These are phyloP conservation scores for Dreissena polymorpha DNA, from an alignment of 1,140 invertebrate genomes.

Conservation along the genomic window DNA sequence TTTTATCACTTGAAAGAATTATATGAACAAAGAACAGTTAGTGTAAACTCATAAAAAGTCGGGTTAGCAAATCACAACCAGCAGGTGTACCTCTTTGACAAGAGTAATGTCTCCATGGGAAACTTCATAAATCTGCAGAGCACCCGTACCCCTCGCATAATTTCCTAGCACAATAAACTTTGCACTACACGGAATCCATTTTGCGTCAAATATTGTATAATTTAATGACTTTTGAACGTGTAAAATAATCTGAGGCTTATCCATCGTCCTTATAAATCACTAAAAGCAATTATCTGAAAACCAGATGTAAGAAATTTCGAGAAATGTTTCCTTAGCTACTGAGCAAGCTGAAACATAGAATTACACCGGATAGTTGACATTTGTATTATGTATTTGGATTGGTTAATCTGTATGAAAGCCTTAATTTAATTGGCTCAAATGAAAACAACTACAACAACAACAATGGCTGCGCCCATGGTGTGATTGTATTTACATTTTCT, in stretches of 20 bases:
- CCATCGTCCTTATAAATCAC: slow-evolving; percentile 78
- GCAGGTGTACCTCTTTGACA: slow-evolving; percentile 83
- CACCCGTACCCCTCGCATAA: slow-evolving; percentile 90
- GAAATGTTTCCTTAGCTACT: slow-evolving; percentile 44
- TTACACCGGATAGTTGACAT: slow-evolving; percentile 17
- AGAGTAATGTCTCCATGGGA: slow-evolving; percentile 86
- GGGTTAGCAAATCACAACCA: too few species aligned
- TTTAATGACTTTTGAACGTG: slow-evolving; percentile 91
- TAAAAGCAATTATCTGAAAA: not conserved
- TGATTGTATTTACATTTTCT: not conserved
- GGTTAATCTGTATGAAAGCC: not conserved
- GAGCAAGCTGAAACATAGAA: slow-evolving; percentile 38
- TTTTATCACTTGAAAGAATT: too few species aligned
- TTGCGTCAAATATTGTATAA: slow-evolving; percentile 94
- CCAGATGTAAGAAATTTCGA: slow-evolving; percentile 20
- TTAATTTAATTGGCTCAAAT: slow-evolving; percentile 19
- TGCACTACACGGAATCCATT: slow-evolving; percentile 96
- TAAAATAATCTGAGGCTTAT: slow-evolving; percentile 94
- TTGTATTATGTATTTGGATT: slow-evolving; percentile 10
- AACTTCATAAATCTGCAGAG: slow-evolving; percentile 93
- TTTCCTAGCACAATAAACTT: slow-evolving; percentile 95
- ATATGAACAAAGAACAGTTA: too few species aligned
- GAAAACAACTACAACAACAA: not conserved
- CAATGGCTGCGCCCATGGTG: slow-evolving; percentile 17
- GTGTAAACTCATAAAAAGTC: too few species aligned